phyloP scores from a whole-genome alignment of 2,797 vertebrate species.

The Sebastes iracundus region DNA sequence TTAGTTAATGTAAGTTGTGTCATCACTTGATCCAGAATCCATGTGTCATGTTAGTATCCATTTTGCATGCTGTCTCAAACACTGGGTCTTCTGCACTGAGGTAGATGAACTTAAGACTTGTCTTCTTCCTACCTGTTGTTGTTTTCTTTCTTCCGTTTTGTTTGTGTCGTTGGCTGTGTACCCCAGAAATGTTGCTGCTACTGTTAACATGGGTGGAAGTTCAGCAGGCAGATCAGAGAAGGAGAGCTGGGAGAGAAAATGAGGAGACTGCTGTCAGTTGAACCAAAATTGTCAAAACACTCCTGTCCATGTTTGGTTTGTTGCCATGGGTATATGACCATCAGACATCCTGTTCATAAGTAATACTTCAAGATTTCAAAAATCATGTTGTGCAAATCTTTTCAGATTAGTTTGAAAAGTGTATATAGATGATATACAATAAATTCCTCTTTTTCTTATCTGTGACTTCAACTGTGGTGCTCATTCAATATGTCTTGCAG shows the following conservation, averaged over 20 bases:
- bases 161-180: constrained; percentile 50
- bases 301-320: constrained; percentile 71
- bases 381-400: constrained; percentile 74
- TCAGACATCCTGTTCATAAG: constrained; percentile 68
- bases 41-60: constrained; percentile 48
- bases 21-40: constrained; percentile 53
- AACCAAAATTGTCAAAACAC: constrained; percentile 75
- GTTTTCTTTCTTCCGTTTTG: not conserved
- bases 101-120: constrained; percentile 12
- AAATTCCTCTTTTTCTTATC: constrained; percentile 78
- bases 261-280: constrained; percentile 55
- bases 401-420: constrained; percentile 76
- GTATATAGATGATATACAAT: constrained; percentile 82
- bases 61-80: constrained; percentile 75
- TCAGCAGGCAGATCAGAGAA: constrained; percentile 32
- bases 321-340: constrained; percentile 75
- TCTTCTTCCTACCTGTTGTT: constrained; percentile 9
- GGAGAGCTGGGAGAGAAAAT: not conserved
- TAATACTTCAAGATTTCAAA: constrained; percentile 64
- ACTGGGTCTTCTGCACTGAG: constrained; percentile 73
- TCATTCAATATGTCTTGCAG: not conserved
- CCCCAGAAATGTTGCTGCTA: constrained; percentile 74
- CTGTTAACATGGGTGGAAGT: constrained; percentile 61
- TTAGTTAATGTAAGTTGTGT: constrained; percentile 46
- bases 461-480: constrained; percentile 1